These are phyloP conservation scores for Heliconius nattereri DNA, from an alignment of 1,140 invertebrate species.

Conservation along the genomic window DNA sequence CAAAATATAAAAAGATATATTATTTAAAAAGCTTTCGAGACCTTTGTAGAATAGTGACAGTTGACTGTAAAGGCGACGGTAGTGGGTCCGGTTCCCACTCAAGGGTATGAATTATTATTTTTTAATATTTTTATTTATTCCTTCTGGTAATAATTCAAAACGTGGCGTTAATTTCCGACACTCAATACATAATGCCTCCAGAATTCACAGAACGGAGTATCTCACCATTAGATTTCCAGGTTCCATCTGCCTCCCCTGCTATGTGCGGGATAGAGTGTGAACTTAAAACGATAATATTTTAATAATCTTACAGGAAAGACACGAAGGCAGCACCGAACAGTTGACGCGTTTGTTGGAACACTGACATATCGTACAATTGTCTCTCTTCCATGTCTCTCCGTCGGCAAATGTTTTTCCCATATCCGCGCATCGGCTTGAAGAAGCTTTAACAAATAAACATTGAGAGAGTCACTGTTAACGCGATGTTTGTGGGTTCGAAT, in stretches of 20 bases:
- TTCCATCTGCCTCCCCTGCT: no score
- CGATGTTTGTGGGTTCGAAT: background rate
- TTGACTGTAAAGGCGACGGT: no score
- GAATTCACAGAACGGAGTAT: background rate
- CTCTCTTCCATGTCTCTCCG: conserved; percentile 84
- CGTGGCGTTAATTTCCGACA: no score
- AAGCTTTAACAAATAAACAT: background rate
- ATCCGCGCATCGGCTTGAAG: conserved; percentile 53
- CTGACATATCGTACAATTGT: conserved; percentile 84
- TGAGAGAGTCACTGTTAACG: background rate
- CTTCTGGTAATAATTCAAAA: no score
- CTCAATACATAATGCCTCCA: no score
- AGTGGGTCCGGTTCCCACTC: no score
- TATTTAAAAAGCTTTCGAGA: no score
- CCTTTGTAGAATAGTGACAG: no score
- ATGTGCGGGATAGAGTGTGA: background rate
- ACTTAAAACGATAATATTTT: background rate
- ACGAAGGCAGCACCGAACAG: conserved; percentile 75
- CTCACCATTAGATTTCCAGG: no score
- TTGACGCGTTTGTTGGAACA: conserved; percentile 82
- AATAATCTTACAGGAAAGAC: conserved; percentile 50
- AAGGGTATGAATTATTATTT: no score
- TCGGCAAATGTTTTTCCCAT: conserved; percentile 80
- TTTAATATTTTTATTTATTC: no score
- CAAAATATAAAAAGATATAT: no score